These are phyloP conservation scores for Caenorhabditis virilis DNA, from an alignment of 2,888 invertebrate genomes.

Conservation along the genomic window DNA sequence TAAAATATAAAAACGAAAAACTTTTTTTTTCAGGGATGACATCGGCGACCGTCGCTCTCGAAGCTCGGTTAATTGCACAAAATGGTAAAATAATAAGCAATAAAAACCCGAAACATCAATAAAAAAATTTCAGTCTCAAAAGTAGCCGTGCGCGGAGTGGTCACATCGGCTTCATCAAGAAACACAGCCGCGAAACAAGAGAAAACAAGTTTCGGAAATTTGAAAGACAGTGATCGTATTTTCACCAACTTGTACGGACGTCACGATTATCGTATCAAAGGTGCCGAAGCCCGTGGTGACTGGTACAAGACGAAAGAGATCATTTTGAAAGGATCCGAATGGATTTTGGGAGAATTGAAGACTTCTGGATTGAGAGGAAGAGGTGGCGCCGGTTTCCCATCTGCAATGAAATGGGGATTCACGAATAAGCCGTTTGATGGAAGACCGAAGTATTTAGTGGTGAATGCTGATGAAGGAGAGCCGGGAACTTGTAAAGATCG, in stretches of 20 bases:
- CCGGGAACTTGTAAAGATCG: constrained; percentile 98
- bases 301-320: constrained; percentile 99
- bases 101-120: too few relatives aligned
- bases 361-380: constrained; percentile 92
- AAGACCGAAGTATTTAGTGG: constrained; percentile 92
- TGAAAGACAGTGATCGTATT: constrained; percentile 89
- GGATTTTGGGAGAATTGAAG: constrained; percentile 97
- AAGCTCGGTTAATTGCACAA: constrained; percentile 46
- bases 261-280: constrained; percentile 91
- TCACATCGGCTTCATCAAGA: constrained; percentile 33
- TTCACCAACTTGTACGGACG: constrained; percentile 97
- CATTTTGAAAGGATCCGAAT: constrained; percentile 87
- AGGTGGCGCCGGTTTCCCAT: constrained; percentile 98
- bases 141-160: constrained; percentile 45
- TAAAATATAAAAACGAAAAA: too few relatives aligned
- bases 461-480: constrained; percentile 99
- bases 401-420: constrained; percentile 99
- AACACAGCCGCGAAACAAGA: constrained; percentile 53
- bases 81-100: constrained; percentile 31
- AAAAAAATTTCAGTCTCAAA: constrained; percentile 34
- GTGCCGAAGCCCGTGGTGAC: constrained; percentile 77
- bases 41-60: constrained; percentile 48
- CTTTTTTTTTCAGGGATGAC: constrained; percentile 40
- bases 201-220: constrained; percentile 78
- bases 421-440: constrained; percentile 88